Percentiles rank a stretch among this genome's conserved stretches.
These are phyloP conservation scores for Zele albiditarsus DNA, from an alignment of 2,888 invertebrate genomes.

Conservation along the genomic window DNA sequence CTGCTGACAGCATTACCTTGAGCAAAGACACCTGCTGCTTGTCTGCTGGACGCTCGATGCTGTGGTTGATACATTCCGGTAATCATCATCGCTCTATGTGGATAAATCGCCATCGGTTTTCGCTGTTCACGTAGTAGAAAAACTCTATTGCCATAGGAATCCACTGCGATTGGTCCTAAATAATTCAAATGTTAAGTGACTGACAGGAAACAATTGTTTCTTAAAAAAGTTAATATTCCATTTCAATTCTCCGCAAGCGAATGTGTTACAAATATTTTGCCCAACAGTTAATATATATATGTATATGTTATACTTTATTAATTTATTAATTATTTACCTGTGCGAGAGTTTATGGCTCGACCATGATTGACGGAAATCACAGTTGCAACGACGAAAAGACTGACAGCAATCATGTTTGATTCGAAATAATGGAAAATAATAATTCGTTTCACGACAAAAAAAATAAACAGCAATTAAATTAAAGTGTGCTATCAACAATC, in stretches of 20 bases:
- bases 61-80: constrained; percentile 66
- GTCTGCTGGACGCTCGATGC: constrained; percentile 56
- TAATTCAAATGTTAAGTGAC: neutral
- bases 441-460: neutral
- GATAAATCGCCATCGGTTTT: constrained; percentile 55
- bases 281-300: neutral
- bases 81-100: constrained; percentile 68
- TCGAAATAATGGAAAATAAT: neutral
- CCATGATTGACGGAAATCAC: neutral
- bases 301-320: neutral
- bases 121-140: constrained; percentile 59
- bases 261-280: too few species aligned
- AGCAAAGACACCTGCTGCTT: constrained; percentile 64
- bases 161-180: constrained; percentile 58
- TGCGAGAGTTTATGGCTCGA: neutral
- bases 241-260: too few species aligned
- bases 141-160: constrained; percentile 57
- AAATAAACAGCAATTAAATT: neutral
- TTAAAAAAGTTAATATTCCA: too few species aligned
- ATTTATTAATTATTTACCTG: neutral
- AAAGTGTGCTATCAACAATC: neutral
- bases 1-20: constrained; percentile 68
- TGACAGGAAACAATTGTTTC: neutral
- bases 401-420: neutral
- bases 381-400: neutral